Percentiles rank a stretch among this genome's conserved stretches.
These are phyloP conservation scores for Mus pahari DNA, from an alignment of 2,113 vertebrate genomes.

Conservation along the genomic window DNA sequence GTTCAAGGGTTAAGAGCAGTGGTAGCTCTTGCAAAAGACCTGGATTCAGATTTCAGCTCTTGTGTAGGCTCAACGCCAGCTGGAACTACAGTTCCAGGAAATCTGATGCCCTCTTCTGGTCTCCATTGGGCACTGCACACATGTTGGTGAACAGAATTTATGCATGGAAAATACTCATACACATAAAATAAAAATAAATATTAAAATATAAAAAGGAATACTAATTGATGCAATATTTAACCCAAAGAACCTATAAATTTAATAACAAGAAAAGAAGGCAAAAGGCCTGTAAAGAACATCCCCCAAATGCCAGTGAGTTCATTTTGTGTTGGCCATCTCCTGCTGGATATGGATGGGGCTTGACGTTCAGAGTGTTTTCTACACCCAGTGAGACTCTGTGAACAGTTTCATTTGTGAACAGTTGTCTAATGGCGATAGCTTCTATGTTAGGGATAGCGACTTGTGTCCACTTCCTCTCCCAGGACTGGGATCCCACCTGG, in stretches of 20 bases:
- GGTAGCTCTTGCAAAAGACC: no score
- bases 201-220: no score
- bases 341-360: background rate
- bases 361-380: background rate
- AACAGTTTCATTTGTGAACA: background rate
- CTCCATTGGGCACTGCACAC: no score
- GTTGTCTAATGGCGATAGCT: background rate
- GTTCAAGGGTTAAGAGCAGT: no score
- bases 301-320: background rate
- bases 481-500: background rate
- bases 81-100: no score
- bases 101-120: no score
- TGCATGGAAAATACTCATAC: no score
- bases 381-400: background rate
- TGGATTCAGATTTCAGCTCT: no score
- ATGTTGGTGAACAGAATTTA: no score
- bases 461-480: background rate
- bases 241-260: background rate
- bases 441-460: background rate
- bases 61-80: no score
- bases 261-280: background rate
- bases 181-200: no score
- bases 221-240: background rate
- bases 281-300: background rate
- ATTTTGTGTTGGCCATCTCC: background rate